Conservation (phyloP, 2,797 vertebrate genomes). For the Pantherophis vulpinus region DNA sequence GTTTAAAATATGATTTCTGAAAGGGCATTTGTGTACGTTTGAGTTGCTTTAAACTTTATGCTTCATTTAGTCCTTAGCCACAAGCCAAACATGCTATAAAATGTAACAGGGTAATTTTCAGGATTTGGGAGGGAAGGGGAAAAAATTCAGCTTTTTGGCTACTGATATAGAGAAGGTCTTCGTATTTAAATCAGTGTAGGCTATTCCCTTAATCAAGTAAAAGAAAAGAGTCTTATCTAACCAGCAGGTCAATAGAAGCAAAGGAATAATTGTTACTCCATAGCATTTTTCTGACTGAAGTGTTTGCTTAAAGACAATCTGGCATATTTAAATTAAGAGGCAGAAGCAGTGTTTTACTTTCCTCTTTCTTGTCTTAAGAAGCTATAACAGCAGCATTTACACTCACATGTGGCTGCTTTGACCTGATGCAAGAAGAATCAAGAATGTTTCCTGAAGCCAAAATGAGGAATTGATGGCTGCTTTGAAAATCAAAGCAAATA, state of each 20-base stretch:
- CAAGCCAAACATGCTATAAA: constrained; percentile 39
- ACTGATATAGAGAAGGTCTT: constrained; percentile 49
- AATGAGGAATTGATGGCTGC: neutral
- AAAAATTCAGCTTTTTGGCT: constrained; percentile 41
- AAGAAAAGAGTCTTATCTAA: constrained; percentile 25
- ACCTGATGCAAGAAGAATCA: neutral
- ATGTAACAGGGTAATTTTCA: constrained; percentile 16
- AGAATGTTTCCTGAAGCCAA: neutral
- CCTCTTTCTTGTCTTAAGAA: constrained; percentile 1
- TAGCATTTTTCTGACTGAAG: constrained; percentile 51
- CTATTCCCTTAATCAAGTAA: constrained; percentile 64
- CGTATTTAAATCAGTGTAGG: constrained; percentile 53
- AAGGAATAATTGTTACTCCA: constrained; percentile 48
- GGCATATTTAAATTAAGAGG: constrained; percentile 53
- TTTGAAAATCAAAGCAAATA: neutral
- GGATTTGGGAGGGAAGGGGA: constrained; percentile 7
- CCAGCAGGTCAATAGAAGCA: constrained; percentile 17
- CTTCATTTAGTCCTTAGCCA: constrained; percentile 30
- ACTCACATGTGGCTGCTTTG: constrained; percentile 11
- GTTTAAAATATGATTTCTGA: constrained; percentile 26
- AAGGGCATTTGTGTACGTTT: constrained; percentile 32
- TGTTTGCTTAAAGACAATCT: constrained; percentile 37
- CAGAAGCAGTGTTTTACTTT: constrained; percentile 19
- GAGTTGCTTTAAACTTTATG: constrained; percentile 32
- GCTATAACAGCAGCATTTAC: neutral